Conservation (phyloP, 2,888 invertebrate species). For the Epinotia brunnichana region DNA sequence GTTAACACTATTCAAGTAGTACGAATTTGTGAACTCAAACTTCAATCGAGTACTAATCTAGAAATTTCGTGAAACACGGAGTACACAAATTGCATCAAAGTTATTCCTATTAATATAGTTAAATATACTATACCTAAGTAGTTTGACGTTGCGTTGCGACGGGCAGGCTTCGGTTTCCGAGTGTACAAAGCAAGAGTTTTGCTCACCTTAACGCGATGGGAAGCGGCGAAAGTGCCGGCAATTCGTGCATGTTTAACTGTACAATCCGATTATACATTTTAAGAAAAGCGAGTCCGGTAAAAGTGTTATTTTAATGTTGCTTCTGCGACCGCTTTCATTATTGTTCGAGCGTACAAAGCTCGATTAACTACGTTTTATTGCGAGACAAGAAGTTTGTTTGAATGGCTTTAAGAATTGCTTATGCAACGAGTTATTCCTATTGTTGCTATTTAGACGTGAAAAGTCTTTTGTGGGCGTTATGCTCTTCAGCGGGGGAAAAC, state of each 20-base stretch:
- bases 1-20: background rate
- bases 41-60: constrained; percentile 6
- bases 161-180: background rate
- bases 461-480: background rate
- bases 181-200: background rate
- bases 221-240: constrained; percentile 59
- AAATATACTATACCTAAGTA: background rate
- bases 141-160: background rate
- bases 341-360: constrained; percentile 30
- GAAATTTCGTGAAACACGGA: background rate
- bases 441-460: background rate
- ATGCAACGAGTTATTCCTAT: constrained; percentile 21
- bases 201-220: constrained; percentile 48
- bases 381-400: constrained; percentile 6
- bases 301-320: constrained; percentile 50
- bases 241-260: constrained; percentile 55
- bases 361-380: constrained; percentile 24
- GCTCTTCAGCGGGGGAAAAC: background rate
- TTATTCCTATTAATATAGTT: background rate
- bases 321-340: constrained; percentile 34
- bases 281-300: constrained; percentile 59
- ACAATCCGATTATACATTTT: constrained; percentile 58
- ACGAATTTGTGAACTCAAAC: constrained; percentile 11
- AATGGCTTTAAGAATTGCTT: constrained; percentile 14
- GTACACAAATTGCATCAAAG: background rate